Evolutionary conservation across 53 echinoderm and acorn worm species (phyloP), one percentile per base, ranked within the genome.

Genomic region (Pentamera pediparva): DNA sequence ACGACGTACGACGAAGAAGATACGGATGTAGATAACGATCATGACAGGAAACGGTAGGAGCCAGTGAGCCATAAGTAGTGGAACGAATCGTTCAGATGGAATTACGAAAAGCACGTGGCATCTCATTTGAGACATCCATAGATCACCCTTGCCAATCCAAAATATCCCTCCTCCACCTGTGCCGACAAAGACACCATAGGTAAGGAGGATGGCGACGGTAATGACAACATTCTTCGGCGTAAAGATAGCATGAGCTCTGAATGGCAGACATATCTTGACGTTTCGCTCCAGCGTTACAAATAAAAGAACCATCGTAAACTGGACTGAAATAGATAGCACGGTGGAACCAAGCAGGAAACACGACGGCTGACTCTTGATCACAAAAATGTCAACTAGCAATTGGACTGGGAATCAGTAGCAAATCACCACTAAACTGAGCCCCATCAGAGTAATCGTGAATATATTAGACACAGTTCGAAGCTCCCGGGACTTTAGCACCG

Each of bases 71-170:
- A 72, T 33, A 34, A 72, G 6, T 3, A 72, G 29, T 20, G 22
- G 10, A 8, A 35, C 73, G 25, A 5, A 54, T 10, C 15, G 13
- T 18, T 21, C 10, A 6, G 73, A 72, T 7, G 54, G 53, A 4
- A 54, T 12, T 5, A 72, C 54, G 36, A 51, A 53, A 4, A 19
- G 10, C 9, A 54, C 32, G 36, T 51, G 32, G 26, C 73, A 72
- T 12, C 73, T 12, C 26, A 11, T 30, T 3, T 33, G 19, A n/a
- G 38, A 21, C 11, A 18, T 18, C 73, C 73, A 72, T 19, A 51
- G 20, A 4, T 33, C 49, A 21, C 34, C 55, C n/a, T 72, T 51
- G 4, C 73, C 73, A 12, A 72, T 72, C 73, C 73, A 72, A 18
- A 35, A 31, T 20, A 72, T 33, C 31, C 73, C 73, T 1, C 34